These are phyloP conservation scores for Chorisops tibialis DNA, from an alignment of 2,888 invertebrate genomes.

Conservation along the genomic window DNA sequence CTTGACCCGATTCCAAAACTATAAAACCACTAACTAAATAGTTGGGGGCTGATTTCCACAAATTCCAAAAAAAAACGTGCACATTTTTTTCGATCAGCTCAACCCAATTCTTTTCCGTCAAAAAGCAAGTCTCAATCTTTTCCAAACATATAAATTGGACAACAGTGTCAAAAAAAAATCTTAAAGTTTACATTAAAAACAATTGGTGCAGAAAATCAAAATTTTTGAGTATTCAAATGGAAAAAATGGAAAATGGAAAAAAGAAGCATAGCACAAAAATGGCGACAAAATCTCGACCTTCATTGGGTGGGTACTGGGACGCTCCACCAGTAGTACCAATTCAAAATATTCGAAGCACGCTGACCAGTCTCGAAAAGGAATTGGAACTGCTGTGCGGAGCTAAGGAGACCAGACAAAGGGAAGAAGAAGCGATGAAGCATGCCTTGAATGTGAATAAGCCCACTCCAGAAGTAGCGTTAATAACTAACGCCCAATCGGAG, in stretches of 20 bases:
- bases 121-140: no score
- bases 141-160: no score
- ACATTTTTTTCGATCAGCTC: no score
- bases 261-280: slow-evolving; percentile 2
- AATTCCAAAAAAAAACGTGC: no score
- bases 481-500: no score
- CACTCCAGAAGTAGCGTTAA: no score
- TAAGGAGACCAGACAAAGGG: not conserved
- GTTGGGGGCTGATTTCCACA: no score
- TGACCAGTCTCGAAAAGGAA: slow-evolving; percentile 24
- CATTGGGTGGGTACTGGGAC: not conserved
- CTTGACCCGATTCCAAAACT: no score
- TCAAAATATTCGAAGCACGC: slow-evolving; percentile 16
- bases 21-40: no score
- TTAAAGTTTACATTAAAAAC: not conserved
- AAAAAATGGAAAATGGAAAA: not conserved
- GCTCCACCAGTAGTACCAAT: slow-evolving; percentile 12
- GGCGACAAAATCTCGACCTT: not conserved
- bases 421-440: slow-evolving; percentile 53
- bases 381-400: slow-evolving; percentile 5
- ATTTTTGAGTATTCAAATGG: not conserved
- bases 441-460: no score
- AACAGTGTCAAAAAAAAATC: no score
- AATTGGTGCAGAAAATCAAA: not conserved
- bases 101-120: no score